Evolutionary conservation across 1,140 invertebrate genomes (phyloP).

Genomic region (Popillia japonica): DNA sequence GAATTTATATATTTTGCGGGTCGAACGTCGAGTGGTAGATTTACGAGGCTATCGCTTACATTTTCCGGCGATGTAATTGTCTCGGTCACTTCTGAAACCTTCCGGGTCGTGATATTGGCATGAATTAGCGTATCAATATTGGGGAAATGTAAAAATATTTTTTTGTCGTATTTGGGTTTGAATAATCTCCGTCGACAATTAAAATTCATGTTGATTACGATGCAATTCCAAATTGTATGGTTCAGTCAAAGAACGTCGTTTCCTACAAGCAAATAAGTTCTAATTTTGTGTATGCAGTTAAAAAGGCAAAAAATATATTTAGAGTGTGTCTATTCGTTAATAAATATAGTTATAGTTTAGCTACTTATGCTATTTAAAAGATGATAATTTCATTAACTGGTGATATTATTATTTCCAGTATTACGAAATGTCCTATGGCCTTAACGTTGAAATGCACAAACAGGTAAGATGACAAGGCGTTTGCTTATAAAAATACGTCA

Average conservation of each 20-base stretch:
- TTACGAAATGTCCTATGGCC: slow-evolving; percentile 99
- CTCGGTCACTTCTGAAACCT: not conserved
- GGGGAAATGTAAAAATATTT: not conserved
- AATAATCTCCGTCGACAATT: too few species aligned
- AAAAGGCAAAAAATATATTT: too few species aligned
- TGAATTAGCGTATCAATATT: not conserved
- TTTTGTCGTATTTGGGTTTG: too few species aligned
- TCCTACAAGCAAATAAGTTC: too few species aligned
- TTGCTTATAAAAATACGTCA: too few species aligned
- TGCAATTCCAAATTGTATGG: too few species aligned
- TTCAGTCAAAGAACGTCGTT: too few species aligned
- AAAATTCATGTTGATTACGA: too few species aligned
- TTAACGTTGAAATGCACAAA: slow-evolving; percentile 99
- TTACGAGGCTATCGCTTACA: slow-evolving; percentile 23
- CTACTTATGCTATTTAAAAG: too few species aligned
- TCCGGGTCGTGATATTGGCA: not conserved
- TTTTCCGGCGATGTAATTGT: slow-evolving; percentile 26
- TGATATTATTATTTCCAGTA: slow-evolving; percentile 85
- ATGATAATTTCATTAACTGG: slow-evolving; percentile 40
- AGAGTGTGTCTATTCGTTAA: too few species aligned
- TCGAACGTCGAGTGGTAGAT: slow-evolving; percentile 19
- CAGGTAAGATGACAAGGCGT: slow-evolving; percentile 75
- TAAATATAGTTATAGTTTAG: too few species aligned
- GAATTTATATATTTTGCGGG: slow-evolving; percentile 18
- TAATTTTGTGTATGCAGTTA: too few species aligned